These are phyloP conservation scores for Hippopotamus amphibius DNA, from an alignment of 2,113 vertebrate species.

Conservation along the genomic window DNA sequence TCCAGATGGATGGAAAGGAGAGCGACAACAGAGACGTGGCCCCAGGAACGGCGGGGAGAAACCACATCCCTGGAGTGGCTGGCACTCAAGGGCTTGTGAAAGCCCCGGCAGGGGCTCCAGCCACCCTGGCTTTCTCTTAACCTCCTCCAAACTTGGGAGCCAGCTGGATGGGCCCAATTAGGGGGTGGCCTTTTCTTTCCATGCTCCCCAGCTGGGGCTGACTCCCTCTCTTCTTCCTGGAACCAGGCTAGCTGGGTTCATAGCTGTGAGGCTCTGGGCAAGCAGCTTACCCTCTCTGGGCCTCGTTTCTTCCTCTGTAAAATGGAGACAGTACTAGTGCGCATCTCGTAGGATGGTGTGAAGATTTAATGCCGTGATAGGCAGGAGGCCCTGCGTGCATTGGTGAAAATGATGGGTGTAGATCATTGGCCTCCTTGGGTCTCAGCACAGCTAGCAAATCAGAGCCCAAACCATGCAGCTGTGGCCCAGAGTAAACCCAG, in stretches of 20 bases:
- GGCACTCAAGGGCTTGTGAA: background rate
- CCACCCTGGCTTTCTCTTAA: background rate
- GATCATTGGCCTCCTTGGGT: background rate
- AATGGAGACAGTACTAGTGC: too few species aligned
- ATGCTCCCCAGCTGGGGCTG: background rate
- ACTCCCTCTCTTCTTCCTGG: background rate
- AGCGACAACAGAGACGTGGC: background rate
- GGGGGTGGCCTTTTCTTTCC: too few species aligned
- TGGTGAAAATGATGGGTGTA: background rate
- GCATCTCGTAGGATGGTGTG: rapidly evolving
- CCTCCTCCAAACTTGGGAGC: background rate
- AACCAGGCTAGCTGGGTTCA: background rate
- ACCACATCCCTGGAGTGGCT: background rate
- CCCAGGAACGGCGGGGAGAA: background rate
- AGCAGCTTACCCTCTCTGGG: background rate
- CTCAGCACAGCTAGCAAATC: background rate
- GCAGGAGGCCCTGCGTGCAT: background rate
- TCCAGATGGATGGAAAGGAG: conserved; percentile 23
- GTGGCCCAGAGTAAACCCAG: background rate
- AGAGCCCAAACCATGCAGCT: background rate
- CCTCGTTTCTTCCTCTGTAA: background rate
- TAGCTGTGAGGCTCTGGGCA: background rate
- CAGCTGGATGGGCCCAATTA: background rate
- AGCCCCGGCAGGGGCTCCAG: background rate
- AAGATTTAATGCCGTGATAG: rapidly evolving